Conservation (phyloP, 2,888 invertebrate genomes). For the Drosophila sordidapex region DNA sequence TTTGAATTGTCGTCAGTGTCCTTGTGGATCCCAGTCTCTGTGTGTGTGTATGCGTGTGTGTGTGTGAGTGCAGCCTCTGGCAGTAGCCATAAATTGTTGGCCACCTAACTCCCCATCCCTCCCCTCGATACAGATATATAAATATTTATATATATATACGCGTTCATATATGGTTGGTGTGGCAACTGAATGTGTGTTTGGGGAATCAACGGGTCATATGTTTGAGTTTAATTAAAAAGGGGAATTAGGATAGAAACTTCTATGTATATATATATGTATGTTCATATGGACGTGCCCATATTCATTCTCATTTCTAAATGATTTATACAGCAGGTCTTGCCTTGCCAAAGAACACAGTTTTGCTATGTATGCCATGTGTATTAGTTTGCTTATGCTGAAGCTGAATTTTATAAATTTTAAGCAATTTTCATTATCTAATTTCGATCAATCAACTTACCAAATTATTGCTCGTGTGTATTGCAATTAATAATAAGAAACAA, state of each 20-base stretch:
- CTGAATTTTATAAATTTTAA: background rate
- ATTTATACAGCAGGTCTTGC: constrained; percentile 47
- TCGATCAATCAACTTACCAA: background rate
- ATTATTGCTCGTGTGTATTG: background rate
- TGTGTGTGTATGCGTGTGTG: constrained; percentile 14
- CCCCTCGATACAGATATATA: background rate
- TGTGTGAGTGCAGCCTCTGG: constrained; percentile 26
- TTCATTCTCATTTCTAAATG: constrained; percentile 48
- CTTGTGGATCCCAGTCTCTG: constrained; percentile 24
- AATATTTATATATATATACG: background rate
- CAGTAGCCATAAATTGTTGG: constrained; percentile 69
- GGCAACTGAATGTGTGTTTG: constrained; percentile 75
- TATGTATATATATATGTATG: constrained; percentile 1
- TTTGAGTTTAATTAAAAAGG: constrained; percentile 79
- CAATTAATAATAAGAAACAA: background rate
- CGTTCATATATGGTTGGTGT: constrained; percentile 27
- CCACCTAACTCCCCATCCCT: constrained; percentile 17
- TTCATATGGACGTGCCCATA: constrained; percentile 24
- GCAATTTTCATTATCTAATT: background rate
- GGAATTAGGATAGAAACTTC: constrained; percentile 67
- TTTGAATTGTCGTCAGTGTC: constrained; percentile 74
- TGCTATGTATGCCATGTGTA: constrained; percentile 42
- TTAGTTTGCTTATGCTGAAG: constrained; percentile 30
- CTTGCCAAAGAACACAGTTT: constrained; percentile 5
- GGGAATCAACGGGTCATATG: constrained; percentile 75